Evolutionary conservation across 2,113 vertebrate species (phyloP).

Genomic region (Tautogolabrus adspersus): DNA sequence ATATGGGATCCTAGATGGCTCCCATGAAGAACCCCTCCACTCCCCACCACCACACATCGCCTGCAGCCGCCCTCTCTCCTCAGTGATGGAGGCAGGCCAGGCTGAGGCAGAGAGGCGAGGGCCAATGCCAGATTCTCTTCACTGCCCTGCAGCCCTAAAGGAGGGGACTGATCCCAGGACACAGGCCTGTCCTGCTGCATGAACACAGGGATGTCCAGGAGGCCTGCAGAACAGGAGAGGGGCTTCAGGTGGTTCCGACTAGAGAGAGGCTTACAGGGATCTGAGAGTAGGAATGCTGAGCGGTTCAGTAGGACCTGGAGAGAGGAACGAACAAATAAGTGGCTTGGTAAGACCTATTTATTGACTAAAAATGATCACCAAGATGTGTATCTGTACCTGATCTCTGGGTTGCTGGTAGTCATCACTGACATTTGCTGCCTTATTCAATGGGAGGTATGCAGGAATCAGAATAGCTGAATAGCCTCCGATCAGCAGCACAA

Average conservation of each 20-base stretch:
- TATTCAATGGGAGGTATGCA: conserved; percentile 68
- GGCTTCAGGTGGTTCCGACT: conserved; percentile 63
- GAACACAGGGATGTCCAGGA: conserved; percentile 80
- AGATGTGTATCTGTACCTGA: conserved; percentile 55
- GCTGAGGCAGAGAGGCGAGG: conserved; percentile 75
- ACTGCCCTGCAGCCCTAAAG: conserved; percentile 81
- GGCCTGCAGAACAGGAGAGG: conserved; percentile 57
- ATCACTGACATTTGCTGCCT: conserved; percentile 8
- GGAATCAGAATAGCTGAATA: conserved; percentile 82
- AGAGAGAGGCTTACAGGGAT: conserved; percentile 70
- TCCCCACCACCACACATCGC: conserved; percentile 85
- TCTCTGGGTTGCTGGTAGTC: conserved; percentile 58
- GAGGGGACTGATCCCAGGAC: conserved; percentile 71
- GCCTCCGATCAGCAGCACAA: conserved; percentile 77
- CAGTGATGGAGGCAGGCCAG: conserved; percentile 63
- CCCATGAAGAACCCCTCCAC: conserved; percentile 80
- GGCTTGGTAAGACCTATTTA: neutral
- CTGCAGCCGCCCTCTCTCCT: conserved; percentile 65
- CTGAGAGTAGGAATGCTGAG: conserved; percentile 74
- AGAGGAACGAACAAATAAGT: neutral
- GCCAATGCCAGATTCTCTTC: conserved; percentile 66
- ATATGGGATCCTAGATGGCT: conserved; percentile 85
- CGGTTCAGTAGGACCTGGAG: conserved; percentile 75
- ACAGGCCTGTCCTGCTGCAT: conserved; percentile 50
- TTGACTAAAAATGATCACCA: neutral